These are phyloP conservation scores for Himalopsyche phryganea DNA, from an alignment of 1,140 invertebrate genomes.

Conservation along the genomic window DNA sequence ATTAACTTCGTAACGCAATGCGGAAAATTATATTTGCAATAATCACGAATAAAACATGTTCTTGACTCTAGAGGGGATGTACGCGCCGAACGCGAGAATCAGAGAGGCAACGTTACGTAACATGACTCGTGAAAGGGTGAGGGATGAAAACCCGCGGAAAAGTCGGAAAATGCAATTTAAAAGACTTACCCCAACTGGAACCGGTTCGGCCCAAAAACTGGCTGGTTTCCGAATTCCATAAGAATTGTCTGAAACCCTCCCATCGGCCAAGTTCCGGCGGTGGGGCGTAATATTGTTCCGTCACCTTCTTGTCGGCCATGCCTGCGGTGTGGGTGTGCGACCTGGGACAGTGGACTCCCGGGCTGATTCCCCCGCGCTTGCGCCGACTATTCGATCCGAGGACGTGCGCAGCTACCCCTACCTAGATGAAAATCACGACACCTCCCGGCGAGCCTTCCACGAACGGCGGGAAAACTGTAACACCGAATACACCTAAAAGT, in stretches of 20 bases:
- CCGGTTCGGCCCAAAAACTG: slow-evolving; percentile 85
- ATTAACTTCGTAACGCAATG: slow-evolving; percentile 29
- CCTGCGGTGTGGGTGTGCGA: slow-evolving; percentile 39
- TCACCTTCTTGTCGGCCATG: slow-evolving; percentile 74
- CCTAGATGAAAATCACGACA: slow-evolving; percentile 18
- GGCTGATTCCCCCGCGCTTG: slow-evolving; percentile 43
- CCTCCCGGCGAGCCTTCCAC: slow-evolving; percentile 26
- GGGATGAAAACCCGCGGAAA: slow-evolving; percentile 18
- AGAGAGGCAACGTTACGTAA: not conserved
- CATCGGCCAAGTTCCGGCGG: slow-evolving; percentile 78
- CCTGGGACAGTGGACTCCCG: slow-evolving; percentile 14
- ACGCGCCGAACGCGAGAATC: not conserved
- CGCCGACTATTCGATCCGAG: slow-evolving; percentile 42
- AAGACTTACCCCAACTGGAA: slow-evolving; percentile 83
- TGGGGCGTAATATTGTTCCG: slow-evolving; percentile 71
- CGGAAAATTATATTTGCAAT: slow-evolving; percentile 20
- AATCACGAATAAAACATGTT: slow-evolving; percentile 7
- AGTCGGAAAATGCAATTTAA: slow-evolving; percentile 18
- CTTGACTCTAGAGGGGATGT: not conserved
- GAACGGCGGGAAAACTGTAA: slow-evolving; percentile 4
- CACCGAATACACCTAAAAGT: too few species aligned
- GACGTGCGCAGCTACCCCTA: slow-evolving; percentile 27
- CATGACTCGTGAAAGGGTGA: not conserved
- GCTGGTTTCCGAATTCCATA: slow-evolving; percentile 85
- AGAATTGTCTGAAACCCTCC: slow-evolving; percentile 78